Evolutionary conservation across 2,113 vertebrate genomes (phyloP), one percentile per base, ranked within the genome.

Genomic region (Callocephalon fimbriatum): DNA sequence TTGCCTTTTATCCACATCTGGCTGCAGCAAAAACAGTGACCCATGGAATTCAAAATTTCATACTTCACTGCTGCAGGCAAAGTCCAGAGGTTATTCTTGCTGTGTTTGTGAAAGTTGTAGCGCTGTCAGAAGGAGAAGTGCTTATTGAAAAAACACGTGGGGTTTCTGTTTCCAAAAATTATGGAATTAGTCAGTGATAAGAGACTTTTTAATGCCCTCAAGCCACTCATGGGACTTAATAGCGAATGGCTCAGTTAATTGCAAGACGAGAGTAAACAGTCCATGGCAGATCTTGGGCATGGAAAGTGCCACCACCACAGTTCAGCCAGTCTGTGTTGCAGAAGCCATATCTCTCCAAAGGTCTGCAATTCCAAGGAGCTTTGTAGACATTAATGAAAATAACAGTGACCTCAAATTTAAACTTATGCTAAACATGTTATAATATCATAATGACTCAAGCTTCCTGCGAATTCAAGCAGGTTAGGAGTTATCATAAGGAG

Each of bases 1-100:
- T 96, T 97, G 95, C 97, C 99, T 99, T 99, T 99, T 98, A 99
- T 99, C 98, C 97, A 98, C 98, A 98, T 98, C 98, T 98, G 98
- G 98, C 97, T 98, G 98, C 98, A 98, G 98, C 80, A 70, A 95
- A 98, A 98, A 98, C 98, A 98, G 98, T 98, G 98, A 99, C 98
- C 98, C 95, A 66, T 98, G 98, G 98, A 98, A 98, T 98, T 98
- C 95, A 96, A 97, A 97, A 98, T 98, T 98, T 98, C 98, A 98
- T 98, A 96, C 96, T 97, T 93, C 90, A 76, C 91, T 98, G 96
- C 97, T 94, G 96, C 91, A 97, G 96, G 94, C 97, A 53, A 85
- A 35, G 59, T 96, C 97, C 98, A 98, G 96, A 97, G 98, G 98
- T 98, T 98, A 97, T 86, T 96, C 97, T 98, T 74, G 95, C 97